phyloP scores from a whole-genome alignment of 2,888 invertebrate genomes.

The Ctenicera cuprea region DNA sequence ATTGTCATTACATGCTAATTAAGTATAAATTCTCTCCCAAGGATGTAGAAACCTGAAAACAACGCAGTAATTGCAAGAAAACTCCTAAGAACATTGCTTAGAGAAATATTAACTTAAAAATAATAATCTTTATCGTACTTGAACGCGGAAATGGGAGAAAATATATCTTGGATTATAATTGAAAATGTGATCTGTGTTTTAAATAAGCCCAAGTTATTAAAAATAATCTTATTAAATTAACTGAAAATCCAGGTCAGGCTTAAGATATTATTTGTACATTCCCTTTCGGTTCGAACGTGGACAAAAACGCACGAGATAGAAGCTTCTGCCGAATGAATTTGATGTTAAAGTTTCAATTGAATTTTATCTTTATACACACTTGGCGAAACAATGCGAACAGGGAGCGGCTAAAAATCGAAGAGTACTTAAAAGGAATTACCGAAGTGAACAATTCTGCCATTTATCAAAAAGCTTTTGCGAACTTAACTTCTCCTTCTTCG shows the following conservation, averaged over 20 bases:
- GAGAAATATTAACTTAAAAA: too few relatives aligned
- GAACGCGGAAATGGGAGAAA: not conserved
- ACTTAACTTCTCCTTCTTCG: conserved; percentile 7
- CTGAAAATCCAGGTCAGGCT: too few relatives aligned
- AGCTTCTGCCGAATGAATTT: not conserved
- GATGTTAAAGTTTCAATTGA: conserved; percentile 1
- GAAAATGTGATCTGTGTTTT: not conserved
- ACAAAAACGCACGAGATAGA: too few relatives aligned
- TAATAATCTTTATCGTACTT: too few relatives aligned
- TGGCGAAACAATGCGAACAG: conserved; percentile 16
- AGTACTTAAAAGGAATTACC: conserved; percentile 20
- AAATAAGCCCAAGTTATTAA: not conserved
- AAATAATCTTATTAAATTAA: too few relatives aligned
- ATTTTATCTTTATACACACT: conserved; percentile 19
- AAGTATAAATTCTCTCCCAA: too few relatives aligned
- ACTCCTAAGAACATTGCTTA: too few relatives aligned
- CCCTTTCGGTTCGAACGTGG: too few relatives aligned
- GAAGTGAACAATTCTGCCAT: conserved; percentile 14
- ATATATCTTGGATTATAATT: not conserved
- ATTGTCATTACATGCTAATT: too few relatives aligned
- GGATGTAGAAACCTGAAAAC: too few relatives aligned
- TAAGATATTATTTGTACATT: too few relatives aligned
- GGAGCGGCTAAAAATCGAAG: conserved; percentile 10
- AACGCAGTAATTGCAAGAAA: too few relatives aligned
- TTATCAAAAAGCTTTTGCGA: conserved; percentile 10